These are phyloP conservation scores for Drosophila elegans DNA, from an alignment of 1,140 invertebrate species.

Conservation along the genomic window DNA sequence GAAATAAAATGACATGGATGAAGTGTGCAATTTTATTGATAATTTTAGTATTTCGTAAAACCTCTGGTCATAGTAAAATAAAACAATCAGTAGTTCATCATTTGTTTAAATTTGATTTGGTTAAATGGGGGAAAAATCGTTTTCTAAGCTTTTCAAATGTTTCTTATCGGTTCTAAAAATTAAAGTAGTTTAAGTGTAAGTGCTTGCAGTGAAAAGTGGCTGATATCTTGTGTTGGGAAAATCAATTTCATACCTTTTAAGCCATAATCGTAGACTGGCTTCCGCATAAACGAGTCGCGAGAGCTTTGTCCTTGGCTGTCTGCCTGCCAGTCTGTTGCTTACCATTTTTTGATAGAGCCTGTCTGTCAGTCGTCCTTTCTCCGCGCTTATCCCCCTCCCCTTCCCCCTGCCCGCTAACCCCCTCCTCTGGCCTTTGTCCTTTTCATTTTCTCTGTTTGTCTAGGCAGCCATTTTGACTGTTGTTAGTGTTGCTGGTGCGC, in stretches of 20 bases:
- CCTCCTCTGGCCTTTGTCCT: slow-evolving; percentile 29
- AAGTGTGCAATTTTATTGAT: too few species aligned
- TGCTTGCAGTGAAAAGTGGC: not conserved
- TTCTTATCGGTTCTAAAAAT: not conserved
- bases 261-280: slow-evolving; percentile 30
- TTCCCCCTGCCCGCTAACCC: not conserved
- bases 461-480: slow-evolving; percentile 66
- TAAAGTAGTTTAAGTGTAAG: slow-evolving; percentile 14
- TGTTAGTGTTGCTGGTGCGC: slow-evolving; percentile 37
- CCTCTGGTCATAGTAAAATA: too few species aligned
- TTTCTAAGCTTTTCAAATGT: too few species aligned
- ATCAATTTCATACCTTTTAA: slow-evolving; percentile 4
- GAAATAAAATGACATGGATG: too few species aligned
- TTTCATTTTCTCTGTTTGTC: slow-evolving; percentile 50
- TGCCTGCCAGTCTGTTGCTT: slow-evolving; percentile 63
- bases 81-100: too few species aligned
- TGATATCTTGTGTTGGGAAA: not conserved
- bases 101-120: too few species aligned
- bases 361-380: slow-evolving; percentile 47
- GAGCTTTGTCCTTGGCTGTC: slow-evolving; percentile 37
- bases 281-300: slow-evolving; percentile 39
- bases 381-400: not conserved
- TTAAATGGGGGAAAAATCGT: too few species aligned
- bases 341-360: slow-evolving; percentile 60
- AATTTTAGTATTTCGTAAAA: too few species aligned